A percentile compares a stretch with the other conserved stretches of the same genome.
These are phyloP conservation scores for Coptodon bakossiorum DNA, from an alignment of 2,113 vertebrate genomes.

Conservation along the genomic window DNA sequence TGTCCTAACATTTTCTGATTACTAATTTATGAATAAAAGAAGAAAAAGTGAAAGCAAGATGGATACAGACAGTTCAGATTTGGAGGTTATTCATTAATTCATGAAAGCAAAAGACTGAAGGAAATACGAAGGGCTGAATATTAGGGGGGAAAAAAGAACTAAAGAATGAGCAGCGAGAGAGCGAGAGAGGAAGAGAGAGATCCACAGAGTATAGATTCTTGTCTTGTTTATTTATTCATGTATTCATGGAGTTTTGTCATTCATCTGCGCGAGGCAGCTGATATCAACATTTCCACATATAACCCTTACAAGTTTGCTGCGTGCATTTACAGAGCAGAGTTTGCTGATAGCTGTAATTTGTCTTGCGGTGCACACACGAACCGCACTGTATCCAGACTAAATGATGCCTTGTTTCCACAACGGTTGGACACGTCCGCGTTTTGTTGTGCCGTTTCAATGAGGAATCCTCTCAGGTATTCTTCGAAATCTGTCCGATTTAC, in stretches of 20 bases:
- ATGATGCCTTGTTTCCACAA: not conserved
- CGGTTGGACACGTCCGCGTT: not conserved
- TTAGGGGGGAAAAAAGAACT: slow-evolving; percentile 25
- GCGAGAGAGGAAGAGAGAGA: slow-evolving; percentile 1
- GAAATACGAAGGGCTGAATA: slow-evolving; percentile 35
- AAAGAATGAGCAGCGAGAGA: slow-evolving; percentile 32
- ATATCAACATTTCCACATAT: slow-evolving; percentile 49
- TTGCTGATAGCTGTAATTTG: slow-evolving; percentile 4
- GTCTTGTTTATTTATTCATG: slow-evolving; percentile 65
- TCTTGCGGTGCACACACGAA: not conserved
- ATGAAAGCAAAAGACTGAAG: slow-evolving; percentile 61
- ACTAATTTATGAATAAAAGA: slow-evolving; percentile 65
- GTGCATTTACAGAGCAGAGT: not conserved
- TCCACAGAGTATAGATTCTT: slow-evolving; percentile 34
- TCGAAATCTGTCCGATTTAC: not conserved
- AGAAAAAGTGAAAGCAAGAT: slow-evolving; percentile 37
- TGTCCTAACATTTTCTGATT: slow-evolving; percentile 57
- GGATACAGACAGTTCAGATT: slow-evolving; percentile 54
- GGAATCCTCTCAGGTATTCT: not conserved
- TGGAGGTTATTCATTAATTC: slow-evolving; percentile 62
- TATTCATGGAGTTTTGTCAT: slow-evolving; percentile 61
- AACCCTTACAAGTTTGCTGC: slow-evolving; percentile 22
- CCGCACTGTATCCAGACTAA: not conserved
- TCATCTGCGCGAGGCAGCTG: slow-evolving; percentile 43
- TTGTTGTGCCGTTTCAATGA: not conserved